These are phyloP conservation scores for Camponotus floridanus DNA, from an alignment of 1,140 invertebrate species.

Conservation along the genomic window DNA sequence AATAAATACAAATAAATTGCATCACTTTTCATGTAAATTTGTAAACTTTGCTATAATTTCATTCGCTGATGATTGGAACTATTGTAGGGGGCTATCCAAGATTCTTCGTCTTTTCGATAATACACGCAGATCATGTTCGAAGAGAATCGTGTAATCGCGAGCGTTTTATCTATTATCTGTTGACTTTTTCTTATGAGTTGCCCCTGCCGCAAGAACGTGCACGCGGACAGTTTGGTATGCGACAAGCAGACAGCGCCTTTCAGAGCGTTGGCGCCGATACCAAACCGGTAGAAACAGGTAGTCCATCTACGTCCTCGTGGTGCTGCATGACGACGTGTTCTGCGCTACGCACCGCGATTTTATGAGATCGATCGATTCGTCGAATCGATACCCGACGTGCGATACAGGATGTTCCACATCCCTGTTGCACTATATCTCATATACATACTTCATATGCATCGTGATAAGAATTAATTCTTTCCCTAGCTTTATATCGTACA, in stretches of 20 bases:
- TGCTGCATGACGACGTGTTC: slow-evolving; percentile 53
- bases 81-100: no score
- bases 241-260: slow-evolving; percentile 69
- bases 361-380: slow-evolving; percentile 33
- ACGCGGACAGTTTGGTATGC: slow-evolving; percentile 65
- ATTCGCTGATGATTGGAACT: neutral
- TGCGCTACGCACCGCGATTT: slow-evolving; percentile 55
- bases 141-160: slow-evolving; percentile 44
- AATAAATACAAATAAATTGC: neutral
- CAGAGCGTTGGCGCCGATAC: slow-evolving; percentile 74
- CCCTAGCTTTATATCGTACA: neutral
- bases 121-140: slow-evolving; percentile 8
- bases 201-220: slow-evolving; percentile 35
- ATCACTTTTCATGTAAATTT: neutral
- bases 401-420: neutral
- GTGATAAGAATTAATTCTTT: neutral
- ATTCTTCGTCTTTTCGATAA: neutral
- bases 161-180: slow-evolving; percentile 68
- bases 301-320: slow-evolving; percentile 73
- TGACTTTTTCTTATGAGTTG: slow-evolving; percentile 61
- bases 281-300: slow-evolving; percentile 78
- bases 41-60: neutral
- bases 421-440: neutral
- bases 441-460: neutral
- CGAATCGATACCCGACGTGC: slow-evolving; percentile 15